These are phyloP conservation scores for Erpobdella octoculata DNA, from an alignment of 2,888 invertebrate genomes.

Conservation along the genomic window DNA sequence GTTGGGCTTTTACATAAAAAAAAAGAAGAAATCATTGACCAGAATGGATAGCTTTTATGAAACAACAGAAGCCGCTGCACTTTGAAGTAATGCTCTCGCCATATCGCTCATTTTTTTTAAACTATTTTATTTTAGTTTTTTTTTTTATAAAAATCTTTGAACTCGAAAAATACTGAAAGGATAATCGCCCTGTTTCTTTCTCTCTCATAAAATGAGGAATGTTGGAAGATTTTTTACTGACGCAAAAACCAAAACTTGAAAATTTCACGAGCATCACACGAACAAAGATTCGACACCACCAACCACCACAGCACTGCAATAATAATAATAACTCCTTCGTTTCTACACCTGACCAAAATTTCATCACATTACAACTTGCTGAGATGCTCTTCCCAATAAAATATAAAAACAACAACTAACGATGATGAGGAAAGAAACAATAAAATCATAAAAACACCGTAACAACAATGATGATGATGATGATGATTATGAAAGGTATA, in stretches of 20 bases:
- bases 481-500: not conserved
- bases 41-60: not conserved
- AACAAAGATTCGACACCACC: too few species aligned
- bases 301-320: not conserved
- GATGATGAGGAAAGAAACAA: not conserved
- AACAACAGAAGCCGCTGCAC: too few species aligned
- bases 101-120: not conserved
- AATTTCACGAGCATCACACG: too few species aligned
- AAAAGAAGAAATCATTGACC: not conserved
- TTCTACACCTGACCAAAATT: not conserved
- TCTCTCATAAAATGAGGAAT: not conserved
- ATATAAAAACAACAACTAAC: not conserved
- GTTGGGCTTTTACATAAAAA: not conserved
- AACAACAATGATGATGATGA: not conserved
- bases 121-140: not conserved
- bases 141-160: not conserved
- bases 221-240: not conserved
- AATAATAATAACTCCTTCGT: not conserved
- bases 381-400: not conserved
- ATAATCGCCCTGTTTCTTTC: not conserved
- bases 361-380: too few species aligned
- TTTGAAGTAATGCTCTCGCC: too few species aligned
- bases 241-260: too few species aligned
- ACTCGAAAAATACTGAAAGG: constrained; percentile 1
- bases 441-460: not conserved